A percentile compares a stretch with the other conserved stretches of the same genome.
Evolutionary conservation across 2,888 invertebrate species (phyloP).

Genomic region (Apotomis capreana): DNA sequence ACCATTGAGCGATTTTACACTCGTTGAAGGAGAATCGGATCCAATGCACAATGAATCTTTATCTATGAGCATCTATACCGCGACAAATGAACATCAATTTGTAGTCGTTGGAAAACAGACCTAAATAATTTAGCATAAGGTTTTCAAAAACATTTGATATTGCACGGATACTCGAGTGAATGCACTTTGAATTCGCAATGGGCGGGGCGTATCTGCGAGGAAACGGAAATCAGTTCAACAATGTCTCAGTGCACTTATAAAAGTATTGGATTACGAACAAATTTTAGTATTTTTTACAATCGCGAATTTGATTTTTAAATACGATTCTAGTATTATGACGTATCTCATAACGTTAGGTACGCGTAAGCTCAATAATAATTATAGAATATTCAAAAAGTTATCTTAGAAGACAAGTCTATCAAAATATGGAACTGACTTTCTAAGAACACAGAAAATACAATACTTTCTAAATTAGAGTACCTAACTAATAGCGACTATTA

Average conservation of each 20-base stretch:
- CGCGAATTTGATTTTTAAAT: not conserved
- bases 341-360: no score
- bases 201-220: slow-evolving; percentile 76
- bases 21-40: slow-evolving; percentile 19
- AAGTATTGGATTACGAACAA: slow-evolving; percentile 70
- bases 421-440: no score
- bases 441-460: no score
- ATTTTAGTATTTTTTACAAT: slow-evolving; percentile 38
- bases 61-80: slow-evolving; percentile 23
- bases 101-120: not conserved
- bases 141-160: not conserved
- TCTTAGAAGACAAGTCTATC: no score
- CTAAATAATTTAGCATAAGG: not conserved
- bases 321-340: not conserved
- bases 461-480: no score
- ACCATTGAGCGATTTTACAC: slow-evolving; percentile 4
- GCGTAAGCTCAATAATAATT: no score
- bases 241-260: slow-evolving; percentile 59
- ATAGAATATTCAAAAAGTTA: no score
- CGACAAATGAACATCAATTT: not conserved
- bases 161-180: slow-evolving; percentile 45
- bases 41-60: slow-evolving; percentile 21
- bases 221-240: slow-evolving; percentile 76
- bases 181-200: slow-evolving; percentile 54
- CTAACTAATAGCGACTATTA: no score